Percentiles rank a stretch among this genome's conserved stretches.
Evolutionary conservation across 2,888 invertebrate genomes (phyloP).

Genomic region (Tetranychus piercei): DNA sequence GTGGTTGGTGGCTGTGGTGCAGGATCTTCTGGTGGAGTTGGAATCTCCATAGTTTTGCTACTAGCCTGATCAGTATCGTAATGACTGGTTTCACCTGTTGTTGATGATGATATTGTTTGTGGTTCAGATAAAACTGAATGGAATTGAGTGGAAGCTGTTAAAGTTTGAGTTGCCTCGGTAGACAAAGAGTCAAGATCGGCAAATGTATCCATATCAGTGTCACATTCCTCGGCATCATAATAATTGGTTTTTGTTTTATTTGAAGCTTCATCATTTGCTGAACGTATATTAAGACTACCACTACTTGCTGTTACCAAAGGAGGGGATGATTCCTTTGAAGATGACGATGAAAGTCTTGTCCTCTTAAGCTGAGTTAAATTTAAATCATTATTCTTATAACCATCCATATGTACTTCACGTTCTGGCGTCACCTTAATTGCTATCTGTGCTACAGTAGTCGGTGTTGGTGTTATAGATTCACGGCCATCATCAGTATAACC

Average conservation of each 20-base stretch:
- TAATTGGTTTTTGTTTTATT: background rate
- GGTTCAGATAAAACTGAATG: constrained; percentile 1
- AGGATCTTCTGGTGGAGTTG: background rate
- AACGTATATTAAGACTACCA: background rate
- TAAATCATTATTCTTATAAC: background rate
- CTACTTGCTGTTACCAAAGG: background rate
- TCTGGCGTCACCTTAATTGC: background rate
- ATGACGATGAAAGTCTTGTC: background rate
- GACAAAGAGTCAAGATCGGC: constrained; percentile 6
- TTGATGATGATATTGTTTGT: background rate
- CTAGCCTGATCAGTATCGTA: background rate
- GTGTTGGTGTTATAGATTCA: background rate
- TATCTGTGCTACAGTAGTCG: background rate
- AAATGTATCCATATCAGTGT: constrained; percentile 12
- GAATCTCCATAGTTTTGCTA: background rate
- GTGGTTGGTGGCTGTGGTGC: background rate
- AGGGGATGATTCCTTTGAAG: background rate
- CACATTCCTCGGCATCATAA: constrained; percentile 7
- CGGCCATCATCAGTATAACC: background rate
- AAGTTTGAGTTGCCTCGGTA: background rate
- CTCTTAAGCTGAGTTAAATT: background rate
- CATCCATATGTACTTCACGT: background rate
- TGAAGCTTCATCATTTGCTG: background rate
- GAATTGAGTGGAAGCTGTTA: constrained; percentile 5
- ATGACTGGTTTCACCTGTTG: background rate